These are phyloP conservation scores for Icerya purchasi DNA, from an alignment of 2,888 invertebrate genomes.

Conservation along the genomic window DNA sequence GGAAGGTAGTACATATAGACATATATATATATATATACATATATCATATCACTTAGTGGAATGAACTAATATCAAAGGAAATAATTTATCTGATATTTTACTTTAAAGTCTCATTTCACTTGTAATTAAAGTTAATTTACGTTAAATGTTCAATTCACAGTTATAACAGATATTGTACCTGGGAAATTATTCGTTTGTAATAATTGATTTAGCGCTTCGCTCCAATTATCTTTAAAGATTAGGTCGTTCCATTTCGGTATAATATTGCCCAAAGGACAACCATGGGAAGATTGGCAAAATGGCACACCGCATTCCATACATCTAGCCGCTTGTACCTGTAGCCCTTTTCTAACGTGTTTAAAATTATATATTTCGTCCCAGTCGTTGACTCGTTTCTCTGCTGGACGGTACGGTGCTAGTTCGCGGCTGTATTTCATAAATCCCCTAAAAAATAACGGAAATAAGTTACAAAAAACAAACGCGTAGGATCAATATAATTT, in stretches of 20 bases:
- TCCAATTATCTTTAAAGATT: conserved; percentile 84
- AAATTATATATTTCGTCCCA: conserved; percentile 95
- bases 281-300: conserved; percentile 84
- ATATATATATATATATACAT: too few relatives aligned
- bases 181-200: conserved; percentile 98
- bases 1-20: too few relatives aligned
- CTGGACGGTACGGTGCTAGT: conserved; percentile 61
- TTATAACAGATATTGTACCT: conserved; percentile 28
- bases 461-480: too few relatives aligned
- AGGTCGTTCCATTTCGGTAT: conserved; percentile 99
- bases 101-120: too few relatives aligned
- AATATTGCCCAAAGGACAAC: conserved; percentile 93
- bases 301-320: conserved; percentile 99
- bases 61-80: too few relatives aligned
- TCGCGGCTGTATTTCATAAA: conserved; percentile 93
- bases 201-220: conserved; percentile 74
- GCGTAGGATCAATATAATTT: too few relatives aligned
- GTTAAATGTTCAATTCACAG: too few relatives aligned
- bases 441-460: conserved; percentile 50
- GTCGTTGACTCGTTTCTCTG: conserved; percentile 65
- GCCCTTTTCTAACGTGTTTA: conserved; percentile 63
- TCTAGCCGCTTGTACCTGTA: conserved; percentile 73
- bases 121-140: too few relatives aligned
- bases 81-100: too few relatives aligned
- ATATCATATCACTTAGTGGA: too few relatives aligned